Conservation (phyloP, 2,797 vertebrate species). For the Channallabes apus region DNA sequence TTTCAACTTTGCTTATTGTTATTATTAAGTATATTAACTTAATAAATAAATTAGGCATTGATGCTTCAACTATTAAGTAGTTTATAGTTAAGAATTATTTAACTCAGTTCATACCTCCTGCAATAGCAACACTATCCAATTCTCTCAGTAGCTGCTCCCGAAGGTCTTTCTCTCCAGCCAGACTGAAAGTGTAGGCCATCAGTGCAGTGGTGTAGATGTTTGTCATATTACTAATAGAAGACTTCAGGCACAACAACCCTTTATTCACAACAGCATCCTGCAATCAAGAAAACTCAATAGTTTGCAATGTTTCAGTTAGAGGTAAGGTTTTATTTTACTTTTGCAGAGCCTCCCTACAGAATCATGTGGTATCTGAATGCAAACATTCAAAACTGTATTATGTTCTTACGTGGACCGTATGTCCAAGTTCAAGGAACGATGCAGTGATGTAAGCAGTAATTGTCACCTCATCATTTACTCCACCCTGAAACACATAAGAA, state of each 20-base stretch:
- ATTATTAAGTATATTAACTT: too few species aligned
- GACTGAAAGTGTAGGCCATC: conserved; percentile 79
- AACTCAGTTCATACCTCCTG: conserved; percentile 60
- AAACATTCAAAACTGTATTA: neutral
- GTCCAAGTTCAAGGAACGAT: conserved; percentile 66
- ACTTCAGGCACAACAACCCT: conserved; percentile 70
- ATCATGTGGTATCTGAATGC: neutral
- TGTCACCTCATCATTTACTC: conserved; percentile 72
- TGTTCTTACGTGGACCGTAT: conserved; percentile 55
- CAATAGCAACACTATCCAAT: conserved; percentile 60
- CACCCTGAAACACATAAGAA: conserved; percentile 63
- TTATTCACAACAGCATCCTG: conserved; percentile 68
- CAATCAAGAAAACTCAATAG: neutral
- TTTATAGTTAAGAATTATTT: neutral
- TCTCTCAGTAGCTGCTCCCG: conserved; percentile 62
- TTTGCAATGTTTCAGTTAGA: too few species aligned
- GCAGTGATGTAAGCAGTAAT: conserved; percentile 70
- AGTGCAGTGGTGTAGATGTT: conserved; percentile 76
- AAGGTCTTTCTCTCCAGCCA: conserved; percentile 71
- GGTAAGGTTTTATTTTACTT: neutral
- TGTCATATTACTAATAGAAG: conserved; percentile 51
- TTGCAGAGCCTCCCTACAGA: neutral
- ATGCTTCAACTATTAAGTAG: too few species aligned
- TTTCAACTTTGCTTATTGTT: too few species aligned
- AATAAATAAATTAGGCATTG: too few species aligned